These are phyloP conservation scores for Neopipo cinnamomea DNA, from an alignment of 2,113 vertebrate species.

Conservation along the genomic window DNA sequence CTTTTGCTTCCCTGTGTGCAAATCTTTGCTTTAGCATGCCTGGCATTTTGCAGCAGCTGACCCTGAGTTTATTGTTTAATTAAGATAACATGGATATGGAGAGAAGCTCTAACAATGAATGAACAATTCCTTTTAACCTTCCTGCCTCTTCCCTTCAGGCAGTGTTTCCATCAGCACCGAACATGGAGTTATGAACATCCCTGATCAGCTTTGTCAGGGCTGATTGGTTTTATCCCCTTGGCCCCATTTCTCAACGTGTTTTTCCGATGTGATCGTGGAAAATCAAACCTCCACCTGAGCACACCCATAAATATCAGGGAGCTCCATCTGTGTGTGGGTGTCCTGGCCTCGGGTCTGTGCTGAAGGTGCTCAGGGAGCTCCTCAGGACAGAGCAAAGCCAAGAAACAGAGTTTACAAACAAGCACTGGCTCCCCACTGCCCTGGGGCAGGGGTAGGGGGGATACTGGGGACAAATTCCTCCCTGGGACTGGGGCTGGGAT, in stretches of 20 bases:
- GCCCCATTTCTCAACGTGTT: background rate
- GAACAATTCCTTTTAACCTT: background rate
- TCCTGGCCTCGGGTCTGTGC: background rate
- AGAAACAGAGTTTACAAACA: background rate
- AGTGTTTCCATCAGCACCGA: background rate
- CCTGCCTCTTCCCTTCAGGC: background rate
- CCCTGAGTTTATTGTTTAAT: background rate
- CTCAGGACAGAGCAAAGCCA: background rate
- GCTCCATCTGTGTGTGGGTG: background rate
- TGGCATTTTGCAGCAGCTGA: background rate
- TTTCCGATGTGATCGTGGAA: background rate
- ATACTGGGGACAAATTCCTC: background rate
- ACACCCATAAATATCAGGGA: background rate
- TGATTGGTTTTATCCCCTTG: background rate
- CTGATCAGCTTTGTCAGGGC: background rate
- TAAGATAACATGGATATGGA: background rate
- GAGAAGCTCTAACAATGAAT: background rate
- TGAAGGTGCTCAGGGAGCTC: background rate
- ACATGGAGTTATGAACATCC: background rate
- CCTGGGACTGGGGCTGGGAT: background rate
- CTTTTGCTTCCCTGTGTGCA: background rate
- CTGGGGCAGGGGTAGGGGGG: background rate
- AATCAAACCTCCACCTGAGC: background rate
- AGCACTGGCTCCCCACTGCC: background rate
- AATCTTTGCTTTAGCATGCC: background rate